These are phyloP conservation scores for Gracilinanus agilis DNA, from an alignment of 2,113 vertebrate genomes.

Conservation along the genomic window DNA sequence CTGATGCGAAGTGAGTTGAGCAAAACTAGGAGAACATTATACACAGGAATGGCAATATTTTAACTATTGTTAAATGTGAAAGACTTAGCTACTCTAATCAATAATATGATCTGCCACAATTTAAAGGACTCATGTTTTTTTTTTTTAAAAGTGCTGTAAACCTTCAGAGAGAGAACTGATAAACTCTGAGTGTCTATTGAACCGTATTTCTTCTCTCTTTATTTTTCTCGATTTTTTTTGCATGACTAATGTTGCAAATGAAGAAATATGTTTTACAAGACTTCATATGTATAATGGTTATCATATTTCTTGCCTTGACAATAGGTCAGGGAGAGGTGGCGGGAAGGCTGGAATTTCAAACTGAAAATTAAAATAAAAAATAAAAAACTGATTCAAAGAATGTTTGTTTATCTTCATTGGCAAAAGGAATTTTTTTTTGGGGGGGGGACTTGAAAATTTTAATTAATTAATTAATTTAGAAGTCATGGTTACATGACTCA, in stretches of 20 bases:
- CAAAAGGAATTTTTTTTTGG: neutral
- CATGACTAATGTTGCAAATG: neutral
- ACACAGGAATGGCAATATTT: neutral
- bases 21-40: neutral
- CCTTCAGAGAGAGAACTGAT: neutral
- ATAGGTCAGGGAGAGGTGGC: neutral
- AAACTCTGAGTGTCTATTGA: neutral
- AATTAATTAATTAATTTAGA: too few relatives aligned
- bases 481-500: too few relatives aligned
- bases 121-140: neutral
- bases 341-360: neutral
- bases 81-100: neutral
- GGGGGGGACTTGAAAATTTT: too few relatives aligned
- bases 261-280: neutral
- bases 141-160: neutral
- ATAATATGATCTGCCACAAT: neutral
- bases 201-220: neutral
- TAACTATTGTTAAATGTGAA: neutral
- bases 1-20: neutral
- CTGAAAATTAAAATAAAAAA: neutral
- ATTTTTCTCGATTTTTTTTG: neutral
- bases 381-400: neutral
- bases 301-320: neutral
- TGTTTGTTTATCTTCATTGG: neutral
- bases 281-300: neutral